Base-by-base conservation (phyloP, 1,140 invertebrate genomes). In the Lethrus apterus region DNA sequence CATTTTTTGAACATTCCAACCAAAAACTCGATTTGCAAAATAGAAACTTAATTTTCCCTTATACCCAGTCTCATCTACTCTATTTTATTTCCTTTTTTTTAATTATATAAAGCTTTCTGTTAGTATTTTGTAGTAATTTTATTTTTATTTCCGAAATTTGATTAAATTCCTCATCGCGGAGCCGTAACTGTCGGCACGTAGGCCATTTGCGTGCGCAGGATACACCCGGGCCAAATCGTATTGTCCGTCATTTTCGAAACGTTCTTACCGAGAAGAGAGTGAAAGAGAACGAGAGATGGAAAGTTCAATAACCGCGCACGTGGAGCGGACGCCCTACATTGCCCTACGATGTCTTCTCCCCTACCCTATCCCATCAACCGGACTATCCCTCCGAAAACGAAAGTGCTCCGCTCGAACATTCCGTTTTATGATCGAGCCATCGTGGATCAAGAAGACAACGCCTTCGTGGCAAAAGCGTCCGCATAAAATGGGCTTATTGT, bases 361-460 rank as follows among this genome's bases (percentile, higher is more conserved):
- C 40, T 10, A 19, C 29, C 44, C 49, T 21, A n/a, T n/a, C n/a
- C n/a, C n/a, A n/a, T n/a, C n/a, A n/a, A n/a, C n/a, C n/a, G 41
- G 48, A 50, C 48, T 42, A 46, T 21, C 49, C 49, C 49, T 51
- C 23, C 44, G 43, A 51, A 51, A 51, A 8, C 34, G 49, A 51
- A 41, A 51, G 49, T 51, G 35, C 31, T 32, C 34, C 34, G 42
- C 33, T 30, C 31, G n/a, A 30, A 44, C n/a, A n/a, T n/a, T n/a
- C n/a, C n/a, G n/a, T n/a, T n/a, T n/a, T n/a, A n/a, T n/a, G n/a
- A n/a, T n/a, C n/a, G n/a, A n/a, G n/a, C n/a, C n/a, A n/a, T n/a
- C n/a, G n/a, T n/a, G n/a, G n/a, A n/a, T n/a, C n/a, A n/a, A n/a
- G n/a, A n/a, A n/a, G n/a, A n/a, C n/a, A n/a, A n/a, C n/a, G n/a